Base-by-base conservation (phyloP, 2,888 invertebrate genomes). In the Sinodicranocentrus sp. region DNA sequence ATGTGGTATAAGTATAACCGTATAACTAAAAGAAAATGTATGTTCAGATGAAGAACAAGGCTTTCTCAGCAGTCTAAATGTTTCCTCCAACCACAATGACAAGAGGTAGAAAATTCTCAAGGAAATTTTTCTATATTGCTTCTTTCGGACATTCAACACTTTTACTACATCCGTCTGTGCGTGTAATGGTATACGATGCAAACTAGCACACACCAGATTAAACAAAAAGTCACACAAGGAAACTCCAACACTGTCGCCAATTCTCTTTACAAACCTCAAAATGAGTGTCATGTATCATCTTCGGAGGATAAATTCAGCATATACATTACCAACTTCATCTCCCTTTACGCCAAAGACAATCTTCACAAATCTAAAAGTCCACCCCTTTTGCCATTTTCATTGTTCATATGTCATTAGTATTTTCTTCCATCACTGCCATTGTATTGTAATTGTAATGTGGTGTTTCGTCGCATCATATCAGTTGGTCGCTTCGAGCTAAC, bases 301-400 rank as follows among this genome's bases (percentile, higher is more conserved):
- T 61, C 61, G 28, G 1, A 13, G 28, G 28, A 61, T 33, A 23
- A 26, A 23, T 48, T 73, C 28, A 73, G 63, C 13, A n/a, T 63
- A 63, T 48, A n/a, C 48, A 33, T 33, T 33, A 33, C 33, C 33
- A 33, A 6, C 33, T 33, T 6, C 33, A 33, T 33, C 33, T 6
- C 10, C 33, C 5, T 33, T 10, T 33, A 6, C 10, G 33, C 10
- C 10, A 6, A 33, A 10, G 33, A 33, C 33, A 33, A 33, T 33
- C 3, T 33, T n/a, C 10, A 10, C 10, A 33, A 33, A 33, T 28
- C 63, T 48, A 52, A 33, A 33, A n/a, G 54, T 65, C 75, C 75
- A 65, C 73, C 75, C 75, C 75, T 75, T n/a, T 72, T 63, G 75
- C 65, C 75, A 75, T 75, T 65, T 63, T 75, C 65, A 28, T 61